Evolutionary conservation across 2,797 vertebrate species (phyloP).

Genomic region (Mormyrus hasselquistii): DNA sequence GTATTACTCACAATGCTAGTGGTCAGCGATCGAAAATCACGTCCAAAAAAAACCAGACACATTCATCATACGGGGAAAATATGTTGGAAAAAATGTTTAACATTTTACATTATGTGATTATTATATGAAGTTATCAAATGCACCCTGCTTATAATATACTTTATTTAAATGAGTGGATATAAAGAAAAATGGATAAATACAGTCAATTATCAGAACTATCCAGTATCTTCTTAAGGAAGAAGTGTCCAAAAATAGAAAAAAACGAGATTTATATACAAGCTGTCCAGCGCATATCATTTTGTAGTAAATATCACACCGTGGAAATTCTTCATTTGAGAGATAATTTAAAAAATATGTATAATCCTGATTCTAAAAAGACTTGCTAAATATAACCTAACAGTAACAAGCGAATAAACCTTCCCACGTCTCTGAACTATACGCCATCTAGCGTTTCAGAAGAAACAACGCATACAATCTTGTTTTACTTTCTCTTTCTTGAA

Average conservation of each 20-base stretch:
- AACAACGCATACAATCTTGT: not conserved
- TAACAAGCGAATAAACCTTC: not conserved
- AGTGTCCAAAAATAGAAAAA: not conserved
- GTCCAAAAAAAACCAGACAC: not conserved
- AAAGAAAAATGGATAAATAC: not conserved
- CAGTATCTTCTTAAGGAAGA: not conserved
- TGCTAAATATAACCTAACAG: not conserved
- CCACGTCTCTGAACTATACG: not conserved
- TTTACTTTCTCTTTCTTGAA: slow-evolving; percentile 27
- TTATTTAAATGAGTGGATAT: not conserved
- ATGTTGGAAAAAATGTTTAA: not conserved
- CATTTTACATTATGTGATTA: not conserved
- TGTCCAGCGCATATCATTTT: not conserved
- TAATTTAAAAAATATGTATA: not conserved
- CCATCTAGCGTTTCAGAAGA: not conserved
- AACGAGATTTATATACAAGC: not conserved
- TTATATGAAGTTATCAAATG: not conserved
- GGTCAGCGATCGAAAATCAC: not conserved
- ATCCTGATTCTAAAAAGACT: not conserved
- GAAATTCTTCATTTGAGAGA: not conserved
- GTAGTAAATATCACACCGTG: not conserved
- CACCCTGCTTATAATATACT: not conserved
- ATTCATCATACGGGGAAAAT: not conserved
- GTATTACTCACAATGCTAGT: not conserved
- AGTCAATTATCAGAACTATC: not conserved